These are phyloP conservation scores for Myopa testacea DNA, from an alignment of 2,888 invertebrate genomes.

Conservation along the genomic window DNA sequence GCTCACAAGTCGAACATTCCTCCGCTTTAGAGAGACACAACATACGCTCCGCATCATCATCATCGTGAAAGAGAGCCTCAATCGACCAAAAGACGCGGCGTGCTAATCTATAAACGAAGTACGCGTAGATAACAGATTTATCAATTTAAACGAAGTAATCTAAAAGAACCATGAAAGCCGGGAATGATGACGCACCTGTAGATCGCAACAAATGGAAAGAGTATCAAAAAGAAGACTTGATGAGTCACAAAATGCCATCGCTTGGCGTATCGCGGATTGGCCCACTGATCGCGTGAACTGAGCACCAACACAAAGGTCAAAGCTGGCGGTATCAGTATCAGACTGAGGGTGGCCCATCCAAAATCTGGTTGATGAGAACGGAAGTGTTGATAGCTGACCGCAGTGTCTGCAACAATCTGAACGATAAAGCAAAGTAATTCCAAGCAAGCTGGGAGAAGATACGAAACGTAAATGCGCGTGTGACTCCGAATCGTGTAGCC, in stretches of 20 bases:
- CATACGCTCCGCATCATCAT: slow-evolving; percentile 72
- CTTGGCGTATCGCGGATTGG: slow-evolving; percentile 64
- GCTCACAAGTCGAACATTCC: slow-evolving; percentile 77
- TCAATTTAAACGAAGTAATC: not conserved
- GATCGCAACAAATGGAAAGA: slow-evolving; percentile 71
- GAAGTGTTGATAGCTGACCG: slow-evolving; percentile 75
- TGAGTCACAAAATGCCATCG: slow-evolving; percentile 50
- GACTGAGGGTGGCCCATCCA: slow-evolving; percentile 69
- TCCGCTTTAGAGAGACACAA: slow-evolving; percentile 74
- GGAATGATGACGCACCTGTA: slow-evolving; percentile 67
- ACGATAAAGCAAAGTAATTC: slow-evolving; percentile 76
- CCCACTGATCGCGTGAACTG: slow-evolving; percentile 72
- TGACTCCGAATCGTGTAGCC: slow-evolving; percentile 63
- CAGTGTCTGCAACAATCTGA: slow-evolving; percentile 77
- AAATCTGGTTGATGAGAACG: slow-evolving; percentile 71
- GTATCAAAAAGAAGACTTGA: slow-evolving; percentile 57
- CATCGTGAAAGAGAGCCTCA: slow-evolving; percentile 74
- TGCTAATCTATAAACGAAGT: slow-evolving; percentile 70
- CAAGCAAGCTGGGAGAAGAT: slow-evolving; percentile 71
- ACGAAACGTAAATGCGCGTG: slow-evolving; percentile 65
- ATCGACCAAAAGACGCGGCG: slow-evolving; percentile 82
- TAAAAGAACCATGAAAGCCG: not conserved
- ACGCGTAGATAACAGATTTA: not conserved
- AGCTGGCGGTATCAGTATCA: slow-evolving; percentile 72
- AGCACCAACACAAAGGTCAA: slow-evolving; percentile 73